These are phyloP conservation scores for Tuberolachnus salignus DNA, from an alignment of 2,888 invertebrate species.

Conservation along the genomic window DNA sequence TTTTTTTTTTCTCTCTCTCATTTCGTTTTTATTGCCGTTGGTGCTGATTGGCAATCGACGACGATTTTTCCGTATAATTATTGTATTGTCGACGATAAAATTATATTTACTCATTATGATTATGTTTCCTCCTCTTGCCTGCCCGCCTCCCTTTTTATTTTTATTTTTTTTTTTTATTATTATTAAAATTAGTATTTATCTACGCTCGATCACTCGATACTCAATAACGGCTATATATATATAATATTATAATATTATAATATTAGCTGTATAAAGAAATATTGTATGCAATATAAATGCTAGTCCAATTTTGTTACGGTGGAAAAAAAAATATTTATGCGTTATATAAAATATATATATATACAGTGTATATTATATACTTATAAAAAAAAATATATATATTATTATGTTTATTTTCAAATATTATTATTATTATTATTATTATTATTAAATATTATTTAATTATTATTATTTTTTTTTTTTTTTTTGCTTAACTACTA, in stretches of 20 bases:
- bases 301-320: slow-evolving; percentile 52
- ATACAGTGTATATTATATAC: slow-evolving; percentile 11
- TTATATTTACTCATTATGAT: too few species aligned
- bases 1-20: too few species aligned
- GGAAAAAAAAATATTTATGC: slow-evolving; percentile 50
- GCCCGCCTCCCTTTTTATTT: too few species aligned
- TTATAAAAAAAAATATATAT: not conserved
- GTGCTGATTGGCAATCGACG: too few species aligned
- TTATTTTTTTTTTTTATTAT: too few species aligned
- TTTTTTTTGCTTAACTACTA: not conserved
- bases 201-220: slow-evolving; percentile 46
- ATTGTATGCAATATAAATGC: slow-evolving; percentile 54
- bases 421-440: slow-evolving; percentile 40
- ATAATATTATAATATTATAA: not conserved
- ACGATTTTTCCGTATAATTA: too few species aligned
- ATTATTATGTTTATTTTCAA: slow-evolving; percentile 29
- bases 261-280: slow-evolving; percentile 43
- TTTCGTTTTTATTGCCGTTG: too few species aligned
- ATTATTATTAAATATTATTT: slow-evolving; percentile 16
- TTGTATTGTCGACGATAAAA: too few species aligned
- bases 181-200: too few species aligned
- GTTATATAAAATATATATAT: slow-evolving; percentile 32
- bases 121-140: too few species aligned
- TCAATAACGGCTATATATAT: slow-evolving; percentile 35
- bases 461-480: slow-evolving; percentile 17